Percentiles rank a stretch among this genome's conserved stretches.
Conservation (phyloP, 1,140 invertebrate genomes). For the Saccostrea echinata region DNA sequence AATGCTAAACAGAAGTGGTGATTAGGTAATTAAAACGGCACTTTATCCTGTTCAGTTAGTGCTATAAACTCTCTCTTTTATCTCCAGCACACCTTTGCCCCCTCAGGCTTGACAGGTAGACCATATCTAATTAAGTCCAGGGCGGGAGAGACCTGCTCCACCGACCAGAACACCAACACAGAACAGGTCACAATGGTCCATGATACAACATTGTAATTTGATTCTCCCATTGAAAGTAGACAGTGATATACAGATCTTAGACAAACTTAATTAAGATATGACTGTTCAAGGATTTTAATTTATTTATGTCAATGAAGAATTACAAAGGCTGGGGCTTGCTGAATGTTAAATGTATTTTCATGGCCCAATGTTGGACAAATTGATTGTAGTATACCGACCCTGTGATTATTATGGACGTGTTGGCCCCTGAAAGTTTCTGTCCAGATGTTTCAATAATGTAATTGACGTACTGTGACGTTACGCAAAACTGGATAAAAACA, state of each 20-base stretch:
- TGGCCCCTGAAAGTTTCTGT: background rate
- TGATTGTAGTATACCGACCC: background rate
- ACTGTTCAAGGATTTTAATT: background rate
- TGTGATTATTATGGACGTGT: background rate
- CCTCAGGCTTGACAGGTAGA: background rate
- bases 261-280: too few species aligned
- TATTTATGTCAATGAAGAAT: background rate
- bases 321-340: background rate
- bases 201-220: background rate
- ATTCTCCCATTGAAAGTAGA: background rate
- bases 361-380: background rate
- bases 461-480: background rate
- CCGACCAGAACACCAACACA: background rate
- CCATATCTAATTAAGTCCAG: background rate
- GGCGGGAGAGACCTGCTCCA: background rate
- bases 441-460: background rate
- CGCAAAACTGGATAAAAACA: background rate
- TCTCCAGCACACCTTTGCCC: constrained; percentile 3
- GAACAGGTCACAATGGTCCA: background rate
- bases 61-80: background rate
- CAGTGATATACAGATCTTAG: background rate
- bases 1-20: background rate
- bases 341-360: background rate
- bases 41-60: background rate
- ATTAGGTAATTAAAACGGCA: background rate